Evolutionary conservation across 2,888 invertebrate genomes (phyloP).

Genomic region (Amphimallon solstitiale): DNA sequence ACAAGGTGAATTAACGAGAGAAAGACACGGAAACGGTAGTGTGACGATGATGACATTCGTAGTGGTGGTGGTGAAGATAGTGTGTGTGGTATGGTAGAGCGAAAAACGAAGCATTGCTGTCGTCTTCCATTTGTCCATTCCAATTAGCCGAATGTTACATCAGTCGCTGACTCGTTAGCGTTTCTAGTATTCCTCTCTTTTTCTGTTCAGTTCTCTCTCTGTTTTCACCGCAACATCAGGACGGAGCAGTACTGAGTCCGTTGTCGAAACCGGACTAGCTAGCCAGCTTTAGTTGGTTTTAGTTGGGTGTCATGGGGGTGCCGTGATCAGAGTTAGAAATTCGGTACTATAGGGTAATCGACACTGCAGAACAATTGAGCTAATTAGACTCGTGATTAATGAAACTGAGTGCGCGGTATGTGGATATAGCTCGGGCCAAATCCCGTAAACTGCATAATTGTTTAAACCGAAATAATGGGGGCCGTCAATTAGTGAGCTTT

Average conservation of each 20-base stretch:
- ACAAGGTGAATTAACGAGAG: conserved; percentile 16
- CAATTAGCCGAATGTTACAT: conserved; percentile 51
- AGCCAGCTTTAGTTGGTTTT: too few relatives aligned
- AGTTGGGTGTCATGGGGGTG: too few relatives aligned
- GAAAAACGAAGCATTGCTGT: conserved; percentile 41
- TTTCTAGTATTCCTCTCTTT: neutral
- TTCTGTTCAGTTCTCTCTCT: too few relatives aligned
- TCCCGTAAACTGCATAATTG: conserved; percentile 49
- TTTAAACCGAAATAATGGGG: conserved; percentile 48
- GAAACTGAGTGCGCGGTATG: conserved; percentile 47
- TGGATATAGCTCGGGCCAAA: conserved; percentile 41
- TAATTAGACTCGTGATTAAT: conserved; percentile 53
- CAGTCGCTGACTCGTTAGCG: conserved; percentile 47
- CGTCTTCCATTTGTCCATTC: conserved; percentile 53
- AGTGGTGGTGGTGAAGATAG: too few relatives aligned
- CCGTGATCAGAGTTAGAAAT: conserved; percentile 43
- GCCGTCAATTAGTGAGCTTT: conserved; percentile 50
- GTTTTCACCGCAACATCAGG: too few relatives aligned
- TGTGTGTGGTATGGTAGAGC: conserved; percentile 13
- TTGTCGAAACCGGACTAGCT: conserved; percentile 38
- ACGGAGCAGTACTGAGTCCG: neutral
- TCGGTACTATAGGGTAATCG: conserved; percentile 45
- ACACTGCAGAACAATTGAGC: conserved; percentile 51
- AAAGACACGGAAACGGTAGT: too few relatives aligned
- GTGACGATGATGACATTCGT: too few relatives aligned